A percentile compares a stretch with the other conserved stretches of the same genome.
Conservation (phyloP, 2,888 invertebrate genomes). For the Tinea semifulvella region DNA sequence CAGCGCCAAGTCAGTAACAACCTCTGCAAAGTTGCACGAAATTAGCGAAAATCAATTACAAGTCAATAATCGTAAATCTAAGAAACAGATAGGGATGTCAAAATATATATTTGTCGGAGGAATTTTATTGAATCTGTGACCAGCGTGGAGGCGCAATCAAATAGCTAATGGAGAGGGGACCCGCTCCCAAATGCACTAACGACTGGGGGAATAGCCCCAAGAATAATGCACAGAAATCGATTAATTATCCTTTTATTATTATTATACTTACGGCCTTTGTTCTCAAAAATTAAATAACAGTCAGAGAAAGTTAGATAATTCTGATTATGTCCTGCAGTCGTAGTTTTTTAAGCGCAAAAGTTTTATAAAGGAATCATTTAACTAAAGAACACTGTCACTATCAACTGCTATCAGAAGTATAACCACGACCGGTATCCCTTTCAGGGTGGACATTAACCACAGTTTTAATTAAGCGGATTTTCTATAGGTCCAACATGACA, state of each 20-base stretch:
- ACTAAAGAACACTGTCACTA: no score
- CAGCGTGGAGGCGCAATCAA: constrained; percentile 39
- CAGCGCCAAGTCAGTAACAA: no score
- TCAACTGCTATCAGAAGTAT: no score
- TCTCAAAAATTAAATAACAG: not conserved
- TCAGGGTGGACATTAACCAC: no score
- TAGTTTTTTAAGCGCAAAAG: no score
- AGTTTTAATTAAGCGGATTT: no score
- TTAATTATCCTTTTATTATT: constrained; percentile 65
- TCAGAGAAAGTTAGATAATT: no score
- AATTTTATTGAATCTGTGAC: constrained; percentile 46
- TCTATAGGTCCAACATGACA: no score
- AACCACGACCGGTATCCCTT: no score
- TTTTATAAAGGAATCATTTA: no score
- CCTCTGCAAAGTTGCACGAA: no score
- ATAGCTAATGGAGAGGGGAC: constrained; percentile 41
- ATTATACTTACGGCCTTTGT: constrained; percentile 25
- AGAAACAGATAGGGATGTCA: constrained; percentile 52
- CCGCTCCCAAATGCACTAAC: constrained; percentile 34
- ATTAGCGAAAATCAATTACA: constrained; percentile 39
- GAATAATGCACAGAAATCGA: constrained; percentile 59
- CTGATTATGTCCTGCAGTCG: no score
- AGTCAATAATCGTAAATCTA: constrained; percentile 36
- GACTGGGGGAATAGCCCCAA: constrained; percentile 31
- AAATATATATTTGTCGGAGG: constrained; percentile 50